Evolutionary conservation across 2,888 invertebrate genomes (phyloP).

Genomic region (Abscondita cerata): DNA sequence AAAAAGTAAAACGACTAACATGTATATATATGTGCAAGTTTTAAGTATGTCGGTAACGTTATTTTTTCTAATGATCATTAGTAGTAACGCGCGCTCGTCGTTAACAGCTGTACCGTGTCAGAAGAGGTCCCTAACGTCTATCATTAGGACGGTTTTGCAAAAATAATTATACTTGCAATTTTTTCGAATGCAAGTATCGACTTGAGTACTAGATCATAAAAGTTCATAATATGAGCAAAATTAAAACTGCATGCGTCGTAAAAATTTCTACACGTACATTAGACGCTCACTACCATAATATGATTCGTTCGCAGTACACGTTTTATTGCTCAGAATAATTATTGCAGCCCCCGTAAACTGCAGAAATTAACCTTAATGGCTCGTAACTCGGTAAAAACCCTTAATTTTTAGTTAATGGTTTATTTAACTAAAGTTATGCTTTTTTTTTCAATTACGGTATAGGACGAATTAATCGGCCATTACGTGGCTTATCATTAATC

Average conservation of each 20-base stretch:
- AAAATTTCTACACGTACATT: constrained; percentile 36
- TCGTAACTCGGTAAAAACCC: constrained; percentile 15
- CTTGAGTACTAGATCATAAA: constrained; percentile 12
- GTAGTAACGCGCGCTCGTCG: not conserved
- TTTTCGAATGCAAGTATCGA: constrained; percentile 7
- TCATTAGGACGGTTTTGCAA: constrained; percentile 1
- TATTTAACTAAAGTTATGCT: constrained; percentile 14
- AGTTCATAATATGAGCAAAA: constrained; percentile 18
- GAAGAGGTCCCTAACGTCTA: not conserved
- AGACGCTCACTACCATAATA: constrained; percentile 17
- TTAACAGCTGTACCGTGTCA: not conserved
- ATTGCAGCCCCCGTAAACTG: constrained; percentile 38
- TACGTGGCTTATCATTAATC: too few species aligned
- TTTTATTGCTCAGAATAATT: constrained; percentile 28
- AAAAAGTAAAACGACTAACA: not conserved
- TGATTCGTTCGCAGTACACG: constrained; percentile 21
- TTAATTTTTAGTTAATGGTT: constrained; percentile 23
- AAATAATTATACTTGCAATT: not conserved
- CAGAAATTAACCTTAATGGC: constrained; percentile 23
- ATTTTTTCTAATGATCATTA: constrained; percentile 9
- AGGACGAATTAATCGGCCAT: too few species aligned
- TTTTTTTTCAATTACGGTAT: too few species aligned
- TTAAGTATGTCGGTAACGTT: not conserved
- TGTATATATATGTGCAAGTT: not conserved
- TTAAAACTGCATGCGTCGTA: constrained; percentile 34